A percentile compares a stretch with the other conserved stretches of the same genome.
These are phyloP conservation scores for Gavia stellata DNA, from an alignment of 2,113 vertebrate species.

Conservation along the genomic window DNA sequence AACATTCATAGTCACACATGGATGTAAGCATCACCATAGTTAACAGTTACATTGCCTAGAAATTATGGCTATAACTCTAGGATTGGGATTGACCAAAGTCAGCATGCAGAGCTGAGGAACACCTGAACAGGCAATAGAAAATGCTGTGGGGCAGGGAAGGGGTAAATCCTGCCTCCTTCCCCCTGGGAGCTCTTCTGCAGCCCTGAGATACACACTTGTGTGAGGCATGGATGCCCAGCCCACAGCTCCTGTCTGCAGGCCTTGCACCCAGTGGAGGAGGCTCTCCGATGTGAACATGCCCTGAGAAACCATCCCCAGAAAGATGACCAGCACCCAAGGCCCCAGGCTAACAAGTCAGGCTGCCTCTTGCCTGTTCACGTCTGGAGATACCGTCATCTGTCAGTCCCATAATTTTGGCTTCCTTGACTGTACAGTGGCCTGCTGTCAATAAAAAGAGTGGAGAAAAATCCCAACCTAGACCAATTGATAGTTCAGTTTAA, in stretches of 20 bases:
- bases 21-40: neutral
- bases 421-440: neutral
- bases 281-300: rapidly evolving
- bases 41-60: neutral
- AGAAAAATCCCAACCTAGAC: neutral
- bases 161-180: neutral
- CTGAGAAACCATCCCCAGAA: neutral
- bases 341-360: neutral
- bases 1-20: neutral
- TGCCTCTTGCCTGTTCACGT: neutral
- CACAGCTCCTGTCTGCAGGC: neutral
- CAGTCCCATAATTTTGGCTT: neutral
- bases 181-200: neutral
- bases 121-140: neutral
- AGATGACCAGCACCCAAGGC: neutral
- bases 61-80: neutral
- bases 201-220: neutral
- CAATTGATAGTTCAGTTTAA: neutral
- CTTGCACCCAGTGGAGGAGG: neutral
- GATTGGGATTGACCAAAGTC: neutral
- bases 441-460: neutral
- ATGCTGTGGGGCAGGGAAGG: neutral
- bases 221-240: neutral
- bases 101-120: neutral
- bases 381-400: neutral